Evolutionary conservation across 2,797 vertebrate species (phyloP), one percentile per base, ranked within the genome.

Genomic region (Pampus argenteus): DNA sequence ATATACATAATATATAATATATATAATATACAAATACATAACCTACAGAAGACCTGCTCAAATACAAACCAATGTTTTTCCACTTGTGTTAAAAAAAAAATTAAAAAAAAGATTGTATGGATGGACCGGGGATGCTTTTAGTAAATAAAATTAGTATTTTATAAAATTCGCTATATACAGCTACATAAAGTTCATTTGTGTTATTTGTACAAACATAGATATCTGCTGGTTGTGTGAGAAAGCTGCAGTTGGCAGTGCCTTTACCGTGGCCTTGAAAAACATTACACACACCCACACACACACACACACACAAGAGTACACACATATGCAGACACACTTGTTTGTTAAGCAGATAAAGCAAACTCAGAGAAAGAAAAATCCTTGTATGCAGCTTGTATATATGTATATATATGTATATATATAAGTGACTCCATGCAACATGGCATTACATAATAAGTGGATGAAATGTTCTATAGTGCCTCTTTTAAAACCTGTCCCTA

Each of bases 231-330:
- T 31, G 44, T 67, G 36, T 76, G 85, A 82, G 67, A 86, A 83
- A 64, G 59, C 36, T 49, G 66, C 58, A 82, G 63, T 72, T 84
- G 82, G 74, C 75, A 83, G 18, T 0, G 1, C 11, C 45, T 69
- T 67, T 60, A 28, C 45, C 15, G 9, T 59, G 79, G 71, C 88
- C 82, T 89, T 90, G 79, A 77, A 28, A 85, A 60, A 60, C 66
- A 61, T 67, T 10, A 83, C 71, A 64, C 38, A 69, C 52, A 45
- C 44, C 1, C 23, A 36, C 44, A 71, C 26, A 57, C 44, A 36
- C 10, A 50, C n/a, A 51, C 25, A 52, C 56, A 72, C 44, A 70
- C 62, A 71, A n/a, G n/a, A n/a, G n/a, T 4, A 62, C 20, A 47
- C n/a, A 51, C 57, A 71, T 42, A 68, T 6, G 1, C 45, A 67